A percentile compares a stretch with the other conserved stretches of the same genome.
These are phyloP conservation scores for Empis stercorea DNA, from an alignment of 2,888 invertebrate genomes.

Conservation along the genomic window DNA sequence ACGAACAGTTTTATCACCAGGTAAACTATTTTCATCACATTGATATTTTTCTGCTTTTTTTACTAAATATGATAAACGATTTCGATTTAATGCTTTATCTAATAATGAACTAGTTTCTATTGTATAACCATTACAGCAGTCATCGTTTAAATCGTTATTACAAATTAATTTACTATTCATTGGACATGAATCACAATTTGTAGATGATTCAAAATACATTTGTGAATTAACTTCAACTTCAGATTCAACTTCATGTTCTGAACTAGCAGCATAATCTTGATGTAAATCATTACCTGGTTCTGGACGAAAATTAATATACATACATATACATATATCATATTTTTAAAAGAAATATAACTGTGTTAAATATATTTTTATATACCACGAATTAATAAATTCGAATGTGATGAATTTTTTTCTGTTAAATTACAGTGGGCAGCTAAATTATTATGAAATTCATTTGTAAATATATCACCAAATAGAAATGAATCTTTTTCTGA, in stretches of 20 bases:
- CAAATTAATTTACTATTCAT: no score
- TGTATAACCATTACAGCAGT: not conserved
- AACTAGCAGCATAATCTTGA: not conserved
- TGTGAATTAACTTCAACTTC: not conserved
- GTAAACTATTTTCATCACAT: slow-evolving; percentile 5
- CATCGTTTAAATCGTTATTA: no score
- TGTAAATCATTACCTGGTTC: no score
- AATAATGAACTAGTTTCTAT: not conserved
- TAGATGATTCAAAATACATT: not conserved
- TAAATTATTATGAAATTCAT: not conserved
- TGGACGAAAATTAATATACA: no score
- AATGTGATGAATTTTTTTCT: not conserved
- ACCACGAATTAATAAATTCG: not conserved
- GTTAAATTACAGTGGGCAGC: not conserved
- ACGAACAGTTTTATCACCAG: slow-evolving; percentile 8
- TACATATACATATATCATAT: no score
- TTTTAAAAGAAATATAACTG: not conserved
- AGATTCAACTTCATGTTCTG: not conserved
- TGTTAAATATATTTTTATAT: not conserved
- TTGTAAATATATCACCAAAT: not conserved
- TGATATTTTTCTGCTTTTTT: slow-evolving; percentile 5
- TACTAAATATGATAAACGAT: slow-evolving; percentile 1
- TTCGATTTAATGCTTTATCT: no score
- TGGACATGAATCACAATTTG: no score
- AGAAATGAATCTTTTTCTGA: not conserved